A percentile compares a stretch with the other conserved stretches of the same genome.
phyloP scores from a whole-genome alignment of 92 coral and sea anemone species.

The Zoanthus sansibaricus region DNA sequence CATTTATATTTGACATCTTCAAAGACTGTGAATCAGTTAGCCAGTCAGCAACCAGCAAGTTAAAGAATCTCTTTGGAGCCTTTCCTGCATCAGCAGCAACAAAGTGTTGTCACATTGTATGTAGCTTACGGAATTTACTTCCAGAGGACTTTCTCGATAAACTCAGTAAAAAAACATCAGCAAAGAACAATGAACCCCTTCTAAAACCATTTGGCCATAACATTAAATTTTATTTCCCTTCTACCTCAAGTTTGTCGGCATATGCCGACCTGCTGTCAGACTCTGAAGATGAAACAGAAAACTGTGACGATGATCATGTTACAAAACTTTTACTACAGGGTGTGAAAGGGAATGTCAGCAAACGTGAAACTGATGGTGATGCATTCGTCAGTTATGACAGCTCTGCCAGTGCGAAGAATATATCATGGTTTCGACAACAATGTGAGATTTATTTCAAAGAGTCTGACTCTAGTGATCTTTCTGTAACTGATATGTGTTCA shows the following conservation, averaged over 20 bases:
- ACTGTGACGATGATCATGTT: constrained; percentile 38
- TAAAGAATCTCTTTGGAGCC: constrained; percentile 86
- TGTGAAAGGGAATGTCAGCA: constrained; percentile 27
- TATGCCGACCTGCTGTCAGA: constrained; percentile 62
- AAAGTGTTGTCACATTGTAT: constrained; percentile 76
- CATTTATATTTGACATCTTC: constrained; percentile 78
- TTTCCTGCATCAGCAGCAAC: constrained; percentile 83
- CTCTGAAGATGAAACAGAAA: constrained; percentile 76
- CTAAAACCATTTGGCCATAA: constrained; percentile 82
- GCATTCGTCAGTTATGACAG: constrained; percentile 1
- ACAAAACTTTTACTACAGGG: constrained; percentile 41
- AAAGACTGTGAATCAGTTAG: constrained; percentile 73
- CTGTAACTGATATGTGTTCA: constrained; percentile 86
- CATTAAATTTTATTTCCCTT: constrained; percentile 67
- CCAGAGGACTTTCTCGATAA: constrained; percentile 71
- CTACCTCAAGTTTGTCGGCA: constrained; percentile 4
- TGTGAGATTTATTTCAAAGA: constrained; percentile 77
- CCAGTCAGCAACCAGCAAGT: constrained; percentile 68
- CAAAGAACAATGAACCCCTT: constrained; percentile 28
- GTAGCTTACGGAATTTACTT: constrained; percentile 65
- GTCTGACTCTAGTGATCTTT: constrained; percentile 66
- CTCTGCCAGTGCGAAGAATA: constrained; percentile 27
- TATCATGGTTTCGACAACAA: constrained; percentile 82
- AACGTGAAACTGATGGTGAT: neutral
- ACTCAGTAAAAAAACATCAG: constrained; percentile 57